Conservation (phyloP, 2,888 invertebrate species). For the Junonia oenone region DNA sequence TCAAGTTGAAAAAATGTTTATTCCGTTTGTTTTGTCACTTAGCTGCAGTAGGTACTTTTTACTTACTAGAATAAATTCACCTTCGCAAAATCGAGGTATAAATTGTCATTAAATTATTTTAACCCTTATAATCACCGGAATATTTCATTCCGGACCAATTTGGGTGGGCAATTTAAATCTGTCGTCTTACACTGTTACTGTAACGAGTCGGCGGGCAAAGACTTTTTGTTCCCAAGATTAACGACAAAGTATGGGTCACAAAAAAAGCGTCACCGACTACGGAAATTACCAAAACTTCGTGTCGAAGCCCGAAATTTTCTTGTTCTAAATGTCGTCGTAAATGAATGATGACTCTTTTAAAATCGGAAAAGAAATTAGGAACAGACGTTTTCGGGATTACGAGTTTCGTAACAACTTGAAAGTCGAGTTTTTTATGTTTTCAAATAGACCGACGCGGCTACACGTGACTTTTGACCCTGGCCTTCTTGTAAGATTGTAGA, state of each 20-base stretch:
- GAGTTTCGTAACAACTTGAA: slow-evolving; percentile 65
- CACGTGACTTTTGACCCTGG: background rate
- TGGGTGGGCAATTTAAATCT: slow-evolving; percentile 58
- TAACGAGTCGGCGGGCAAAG: slow-evolving; percentile 56
- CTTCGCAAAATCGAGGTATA: slow-evolving; percentile 2
- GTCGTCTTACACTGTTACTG: slow-evolving; percentile 58
- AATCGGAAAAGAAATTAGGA: slow-evolving; percentile 77
- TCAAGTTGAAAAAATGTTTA: too few relatives aligned
- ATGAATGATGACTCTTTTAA: slow-evolving; percentile 77
- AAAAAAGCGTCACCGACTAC: slow-evolving; percentile 66
- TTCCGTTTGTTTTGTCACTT: slow-evolving; percentile 4
- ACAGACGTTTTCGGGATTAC: slow-evolving; percentile 75
- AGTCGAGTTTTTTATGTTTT: slow-evolving; percentile 26
- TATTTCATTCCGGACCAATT: slow-evolving; percentile 41
- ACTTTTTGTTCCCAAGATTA: slow-evolving; percentile 74
- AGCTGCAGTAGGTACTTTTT: background rate
- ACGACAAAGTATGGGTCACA: slow-evolving; percentile 74
- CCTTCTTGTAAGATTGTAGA: background rate
- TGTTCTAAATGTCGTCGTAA: slow-evolving; percentile 76
- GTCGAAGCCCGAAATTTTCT: slow-evolving; percentile 74
- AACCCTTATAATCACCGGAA: slow-evolving; percentile 27
- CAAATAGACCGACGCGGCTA: slow-evolving; percentile 18
- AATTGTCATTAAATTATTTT: slow-evolving; percentile 15
- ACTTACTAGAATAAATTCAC: background rate
- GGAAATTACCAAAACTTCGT: slow-evolving; percentile 77